Evolutionary conservation across 2,888 invertebrate species (phyloP), one percentile per base, ranked within the genome.

Genomic region (Dicyrtoma fusca): DNA sequence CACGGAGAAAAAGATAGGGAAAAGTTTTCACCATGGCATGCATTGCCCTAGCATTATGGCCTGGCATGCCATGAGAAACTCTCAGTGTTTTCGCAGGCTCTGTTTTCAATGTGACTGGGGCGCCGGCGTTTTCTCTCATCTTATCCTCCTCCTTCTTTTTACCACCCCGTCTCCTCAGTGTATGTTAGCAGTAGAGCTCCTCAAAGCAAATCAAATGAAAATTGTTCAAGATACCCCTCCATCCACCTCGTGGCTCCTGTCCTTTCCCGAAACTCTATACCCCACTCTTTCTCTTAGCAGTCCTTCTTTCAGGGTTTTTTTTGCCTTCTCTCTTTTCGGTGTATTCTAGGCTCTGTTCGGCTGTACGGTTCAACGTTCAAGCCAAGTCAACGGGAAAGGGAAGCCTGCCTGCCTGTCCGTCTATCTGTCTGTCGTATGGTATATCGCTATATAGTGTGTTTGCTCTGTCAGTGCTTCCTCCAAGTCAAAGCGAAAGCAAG

Each of bases 41-140:
- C n/a, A n/a, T n/a, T n/a, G n/a, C n/a, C n/a, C n/a, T 62, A 42
- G 8, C 64, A 49, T 5, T 47, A 45, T 8, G 34, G 34, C 8
- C 34, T 8, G 4, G 34, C 8, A 34, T 34, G 3, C 34, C 34
- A 34, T 34, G 34, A 34, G 34, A 61, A 61, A 61, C 42, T 42
- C 44, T 53, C 19, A 19, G 66, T 55, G 66, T 68, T 68, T 72
- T 77, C 76, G 75, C 76, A 76, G 77, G 72, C 77, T 77, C 76
- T 73, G 75, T 51, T 59, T 72, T 76, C 73, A 74, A 75, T 75
- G 57, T 74, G 73, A 69, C 63, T 63, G 74, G 23, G 77, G 79
- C 79, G 79, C 79, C 79, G 79, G 79, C 79, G 78, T 78, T 78
- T 77, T 75, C 75, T 73, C 66, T 68, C 76, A 73, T 76, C 76